These are phyloP conservation scores for Darevskia nairensis DNA, from an alignment of 2,797 vertebrate species.

Conservation along the genomic window DNA sequence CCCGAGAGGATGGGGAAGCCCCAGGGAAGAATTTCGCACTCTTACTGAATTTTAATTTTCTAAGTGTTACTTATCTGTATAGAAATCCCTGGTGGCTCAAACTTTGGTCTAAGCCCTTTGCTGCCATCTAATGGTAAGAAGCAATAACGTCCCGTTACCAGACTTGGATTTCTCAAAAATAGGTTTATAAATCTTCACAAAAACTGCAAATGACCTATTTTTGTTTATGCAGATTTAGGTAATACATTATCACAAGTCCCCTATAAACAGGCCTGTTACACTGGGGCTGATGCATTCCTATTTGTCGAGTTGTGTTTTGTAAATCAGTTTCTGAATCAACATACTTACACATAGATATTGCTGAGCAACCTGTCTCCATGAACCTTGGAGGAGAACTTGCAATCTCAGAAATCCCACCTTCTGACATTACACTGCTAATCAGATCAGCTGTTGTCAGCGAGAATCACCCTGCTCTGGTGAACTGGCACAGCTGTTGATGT, in stretches of 20 bases:
- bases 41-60: not conserved
- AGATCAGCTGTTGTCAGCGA: not conserved
- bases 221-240: not conserved
- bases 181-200: constrained; percentile 13
- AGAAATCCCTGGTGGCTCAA: not conserved
- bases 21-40: not conserved
- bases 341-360: too few species aligned
- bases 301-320: not conserved
- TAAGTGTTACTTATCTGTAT: not conserved
- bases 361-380: not conserved
- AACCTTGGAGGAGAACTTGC: not conserved
- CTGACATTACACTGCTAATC: not conserved
- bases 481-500: too few species aligned
- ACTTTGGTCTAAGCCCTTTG: constrained; percentile 39
- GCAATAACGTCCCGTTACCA: constrained; percentile 41
- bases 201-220: not conserved
- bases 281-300: not conserved
- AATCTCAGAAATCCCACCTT: not conserved
- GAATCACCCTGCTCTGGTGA: not conserved
- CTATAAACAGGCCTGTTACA: not conserved
- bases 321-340: not conserved
- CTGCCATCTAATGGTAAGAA: constrained; percentile 66
- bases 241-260: not conserved
- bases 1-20: constrained; percentile 7
- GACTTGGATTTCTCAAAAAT: not conserved